These are phyloP conservation scores for Hippocampus barbouri DNA, from an alignment of 2,113 vertebrate species.

Conservation along the genomic window DNA sequence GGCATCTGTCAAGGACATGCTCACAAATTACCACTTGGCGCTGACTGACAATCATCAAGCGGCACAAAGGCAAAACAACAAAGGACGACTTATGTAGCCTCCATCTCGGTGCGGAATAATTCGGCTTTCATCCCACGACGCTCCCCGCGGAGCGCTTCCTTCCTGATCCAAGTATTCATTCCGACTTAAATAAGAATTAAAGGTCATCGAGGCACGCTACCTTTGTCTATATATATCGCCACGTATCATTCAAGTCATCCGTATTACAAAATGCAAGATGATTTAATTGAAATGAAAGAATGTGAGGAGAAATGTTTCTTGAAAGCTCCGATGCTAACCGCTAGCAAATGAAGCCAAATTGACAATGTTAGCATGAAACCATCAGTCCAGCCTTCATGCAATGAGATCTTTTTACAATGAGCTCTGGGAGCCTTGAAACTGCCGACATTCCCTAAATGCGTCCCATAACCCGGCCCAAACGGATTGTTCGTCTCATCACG, in stretches of 20 bases:
- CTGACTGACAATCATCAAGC: slow-evolving; percentile 11
- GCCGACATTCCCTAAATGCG: background rate
- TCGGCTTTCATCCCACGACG: background rate
- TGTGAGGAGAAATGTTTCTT: background rate
- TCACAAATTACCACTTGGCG: slow-evolving; percentile 29
- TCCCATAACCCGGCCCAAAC: background rate
- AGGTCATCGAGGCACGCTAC: background rate
- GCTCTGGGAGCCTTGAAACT: background rate
- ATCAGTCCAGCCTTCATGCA: background rate
- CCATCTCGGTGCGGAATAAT: slow-evolving; percentile 9
- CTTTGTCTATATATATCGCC: background rate
- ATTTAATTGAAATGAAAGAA: background rate
- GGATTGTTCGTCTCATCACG: slow-evolving; percentile 2
- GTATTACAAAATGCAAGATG: no score
- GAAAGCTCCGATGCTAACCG: no score
- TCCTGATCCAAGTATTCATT: background rate
- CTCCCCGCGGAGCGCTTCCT: background rate
- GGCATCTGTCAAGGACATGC: slow-evolving; percentile 29
- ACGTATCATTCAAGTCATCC: no score
- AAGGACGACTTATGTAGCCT: slow-evolving; percentile 16
- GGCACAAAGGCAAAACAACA: slow-evolving; percentile 10
- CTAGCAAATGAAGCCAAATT: background rate
- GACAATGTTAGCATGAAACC: background rate
- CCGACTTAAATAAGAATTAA: background rate
- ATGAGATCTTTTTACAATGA: slow-evolving; percentile 2